Conservation (phyloP, 2,113 vertebrate genomes). For the Polyodon spathula region DNA sequence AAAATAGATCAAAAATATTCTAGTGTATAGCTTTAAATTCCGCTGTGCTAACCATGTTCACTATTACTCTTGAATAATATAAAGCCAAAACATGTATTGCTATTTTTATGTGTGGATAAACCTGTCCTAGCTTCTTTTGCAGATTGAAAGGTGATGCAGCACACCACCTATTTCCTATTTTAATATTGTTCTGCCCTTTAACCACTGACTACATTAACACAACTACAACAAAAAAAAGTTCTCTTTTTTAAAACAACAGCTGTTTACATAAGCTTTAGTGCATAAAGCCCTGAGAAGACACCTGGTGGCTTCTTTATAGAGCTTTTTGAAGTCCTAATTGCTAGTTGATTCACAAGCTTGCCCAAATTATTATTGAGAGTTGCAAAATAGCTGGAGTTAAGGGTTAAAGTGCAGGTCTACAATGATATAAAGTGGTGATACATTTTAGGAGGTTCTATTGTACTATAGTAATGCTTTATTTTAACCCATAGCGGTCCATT, state of each 20-base stretch:
- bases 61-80: not conserved
- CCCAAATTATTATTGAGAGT: not conserved
- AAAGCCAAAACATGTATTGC: not conserved
- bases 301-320: conserved; percentile 2
- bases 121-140: no score
- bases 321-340: not conserved
- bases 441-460: not conserved
- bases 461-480: not conserved
- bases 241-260: not conserved
- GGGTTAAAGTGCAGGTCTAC: not conserved
- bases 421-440: not conserved
- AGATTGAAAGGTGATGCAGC: no score
- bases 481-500: no score
- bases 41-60: not conserved
- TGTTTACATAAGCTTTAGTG: not conserved
- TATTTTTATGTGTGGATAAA: not conserved
- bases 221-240: not conserved
- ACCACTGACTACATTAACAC: not conserved
- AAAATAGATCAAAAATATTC: no score
- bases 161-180: no score
- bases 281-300: not conserved
- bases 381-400: not conserved
- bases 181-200: no score
- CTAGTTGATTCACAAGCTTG: not conserved
- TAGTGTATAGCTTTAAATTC: not conserved